These are phyloP conservation scores for Hydropsyche tenuis DNA, from an alignment of 1,140 invertebrate genomes.

Conservation along the genomic window DNA sequence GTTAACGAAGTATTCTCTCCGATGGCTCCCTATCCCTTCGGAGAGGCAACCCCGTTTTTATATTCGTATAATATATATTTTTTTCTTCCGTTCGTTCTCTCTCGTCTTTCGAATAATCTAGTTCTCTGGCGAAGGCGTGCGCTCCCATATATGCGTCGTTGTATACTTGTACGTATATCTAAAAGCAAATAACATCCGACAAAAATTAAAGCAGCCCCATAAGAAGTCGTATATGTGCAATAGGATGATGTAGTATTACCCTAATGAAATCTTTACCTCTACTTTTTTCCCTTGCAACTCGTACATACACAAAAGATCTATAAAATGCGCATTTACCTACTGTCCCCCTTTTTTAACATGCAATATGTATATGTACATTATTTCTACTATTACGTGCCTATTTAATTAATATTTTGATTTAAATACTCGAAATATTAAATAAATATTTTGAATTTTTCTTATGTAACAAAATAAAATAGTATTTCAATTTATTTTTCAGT, in stretches of 20 bases:
- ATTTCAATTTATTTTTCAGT: too few species aligned
- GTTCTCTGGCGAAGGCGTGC: background rate
- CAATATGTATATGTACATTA: too few species aligned
- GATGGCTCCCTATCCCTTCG: background rate
- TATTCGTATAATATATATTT: slow-evolving; percentile 3
- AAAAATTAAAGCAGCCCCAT: slow-evolving; percentile 49
- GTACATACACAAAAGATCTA: slow-evolving; percentile 5
- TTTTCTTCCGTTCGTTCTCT: background rate
- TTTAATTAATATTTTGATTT: too few species aligned
- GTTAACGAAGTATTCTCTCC: slow-evolving; percentile 36
- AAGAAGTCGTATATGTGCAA: slow-evolving; percentile 45
- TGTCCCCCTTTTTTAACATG: background rate
- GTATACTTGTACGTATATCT: slow-evolving; percentile 6
- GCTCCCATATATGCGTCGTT: too few species aligned
- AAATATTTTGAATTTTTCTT: too few species aligned
- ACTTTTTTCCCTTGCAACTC: slow-evolving; percentile 20
- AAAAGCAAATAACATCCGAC: slow-evolving; percentile 41
- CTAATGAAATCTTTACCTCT: slow-evolving; percentile 47
- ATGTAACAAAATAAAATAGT: too few species aligned
- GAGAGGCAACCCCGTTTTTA: background rate
- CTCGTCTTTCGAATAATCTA: slow-evolving; percentile 8
- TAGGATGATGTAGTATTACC: slow-evolving; percentile 44
- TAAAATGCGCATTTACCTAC: too few species aligned
- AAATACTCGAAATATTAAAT: too few species aligned
- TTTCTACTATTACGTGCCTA: too few species aligned